These are phyloP conservation scores for Acleris emargana DNA, from an alignment of 2,888 invertebrate genomes.

Conservation along the genomic window DNA sequence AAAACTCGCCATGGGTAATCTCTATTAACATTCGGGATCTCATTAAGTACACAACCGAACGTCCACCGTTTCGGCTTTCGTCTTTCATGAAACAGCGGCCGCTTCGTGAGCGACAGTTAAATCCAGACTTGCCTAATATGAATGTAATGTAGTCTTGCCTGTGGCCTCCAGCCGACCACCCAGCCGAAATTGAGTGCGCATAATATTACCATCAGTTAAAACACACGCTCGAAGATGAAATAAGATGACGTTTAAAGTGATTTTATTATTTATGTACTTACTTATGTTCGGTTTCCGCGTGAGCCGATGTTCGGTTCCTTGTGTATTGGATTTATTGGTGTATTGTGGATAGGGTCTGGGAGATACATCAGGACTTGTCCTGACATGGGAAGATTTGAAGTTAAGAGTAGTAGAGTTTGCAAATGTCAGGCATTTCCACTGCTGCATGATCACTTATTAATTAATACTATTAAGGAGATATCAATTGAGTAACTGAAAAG, in stretches of 20 bases:
- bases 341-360: conserved; percentile 8
- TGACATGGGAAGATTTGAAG: too few species aligned
- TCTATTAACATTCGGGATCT: not conserved
- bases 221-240: conserved; percentile 48
- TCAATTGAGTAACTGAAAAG: too few species aligned
- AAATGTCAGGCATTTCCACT: too few species aligned
- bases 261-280: conserved; percentile 38
- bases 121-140: conserved; percentile 30
- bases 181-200: conserved; percentile 54
- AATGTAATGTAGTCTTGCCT: conserved; percentile 20
- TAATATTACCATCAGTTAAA: conserved; percentile 66
- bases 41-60: not conserved
- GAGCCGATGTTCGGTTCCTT: conserved; percentile 17
- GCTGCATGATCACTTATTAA: too few species aligned
- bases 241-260: conserved; percentile 44
- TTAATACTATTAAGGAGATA: too few species aligned
- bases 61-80: not conserved
- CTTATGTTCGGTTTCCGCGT: conserved; percentile 33
- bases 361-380: too few species aligned
- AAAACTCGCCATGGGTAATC: too few species aligned
- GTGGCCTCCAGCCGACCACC: conserved; percentile 51
- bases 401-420: too few species aligned
- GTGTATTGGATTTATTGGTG: conserved; percentile 17
- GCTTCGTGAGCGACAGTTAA: conserved; percentile 22
- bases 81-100: conserved; percentile 6